These are phyloP conservation scores for Strix aluco DNA, from an alignment of 2,113 vertebrate species.

Conservation along the genomic window DNA sequence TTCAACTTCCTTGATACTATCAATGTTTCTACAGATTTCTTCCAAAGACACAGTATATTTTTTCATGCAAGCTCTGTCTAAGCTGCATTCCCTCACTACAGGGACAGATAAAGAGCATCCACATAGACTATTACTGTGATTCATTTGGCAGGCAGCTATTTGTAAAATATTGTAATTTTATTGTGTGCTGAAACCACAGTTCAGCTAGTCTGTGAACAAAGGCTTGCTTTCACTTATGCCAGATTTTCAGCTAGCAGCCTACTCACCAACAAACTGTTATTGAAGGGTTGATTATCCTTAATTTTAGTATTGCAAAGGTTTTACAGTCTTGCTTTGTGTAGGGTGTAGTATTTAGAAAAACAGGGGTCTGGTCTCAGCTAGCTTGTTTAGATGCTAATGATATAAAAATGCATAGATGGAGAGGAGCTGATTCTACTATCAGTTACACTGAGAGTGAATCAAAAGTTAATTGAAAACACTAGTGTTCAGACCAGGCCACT, in stretches of 20 bases:
- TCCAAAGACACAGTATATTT: background rate
- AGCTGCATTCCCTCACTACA: background rate
- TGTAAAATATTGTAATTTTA: background rate
- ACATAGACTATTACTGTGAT: background rate
- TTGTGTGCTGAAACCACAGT: background rate
- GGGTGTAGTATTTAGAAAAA: background rate
- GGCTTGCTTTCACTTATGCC: background rate
- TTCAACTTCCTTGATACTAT: background rate
- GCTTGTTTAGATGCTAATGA: background rate
- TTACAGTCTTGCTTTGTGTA: background rate
- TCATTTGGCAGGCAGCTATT: background rate
- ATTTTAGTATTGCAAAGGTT: background rate
- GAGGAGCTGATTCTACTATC: background rate
- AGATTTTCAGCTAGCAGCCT: background rate
- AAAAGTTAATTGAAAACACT: background rate
- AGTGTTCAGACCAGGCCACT: background rate
- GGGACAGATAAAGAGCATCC: background rate
- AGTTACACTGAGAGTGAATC: background rate
- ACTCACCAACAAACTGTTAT: background rate
- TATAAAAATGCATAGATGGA: background rate
- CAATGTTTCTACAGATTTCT: background rate
- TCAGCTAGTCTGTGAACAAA: background rate
- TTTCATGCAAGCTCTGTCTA: background rate
- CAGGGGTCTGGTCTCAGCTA: background rate
- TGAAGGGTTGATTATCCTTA: background rate